phyloP scores from a whole-genome alignment of 2,888 invertebrate species.

The Cosmopolites sordidus region DNA sequence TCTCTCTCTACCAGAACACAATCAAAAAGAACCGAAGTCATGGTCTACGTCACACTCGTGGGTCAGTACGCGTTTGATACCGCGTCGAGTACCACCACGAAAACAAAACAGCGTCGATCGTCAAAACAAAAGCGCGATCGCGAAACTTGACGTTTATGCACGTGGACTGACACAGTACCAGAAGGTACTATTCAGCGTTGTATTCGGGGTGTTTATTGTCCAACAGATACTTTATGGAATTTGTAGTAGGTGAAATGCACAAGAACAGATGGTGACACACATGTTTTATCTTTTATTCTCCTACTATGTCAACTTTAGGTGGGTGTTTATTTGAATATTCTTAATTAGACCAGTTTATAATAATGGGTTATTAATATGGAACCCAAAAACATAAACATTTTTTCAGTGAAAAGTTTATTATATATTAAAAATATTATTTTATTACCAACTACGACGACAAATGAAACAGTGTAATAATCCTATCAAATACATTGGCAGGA shows the following conservation, averaged over 20 bases:
- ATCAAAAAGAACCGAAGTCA: slow-evolving; percentile 4
- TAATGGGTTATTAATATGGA: too few relatives aligned
- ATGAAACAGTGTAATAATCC: too few relatives aligned
- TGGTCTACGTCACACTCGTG: slow-evolving; percentile 10
- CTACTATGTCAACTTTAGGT: not conserved
- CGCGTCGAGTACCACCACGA: slow-evolving; percentile 2
- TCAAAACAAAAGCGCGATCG: slow-evolving; percentile 8
- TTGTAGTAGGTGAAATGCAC: not conserved
- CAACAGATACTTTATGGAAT: not conserved
- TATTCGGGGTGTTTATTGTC: too few relatives aligned
- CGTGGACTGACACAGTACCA: slow-evolving; percentile 10
- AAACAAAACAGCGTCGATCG: not conserved
- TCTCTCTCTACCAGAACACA: not conserved
- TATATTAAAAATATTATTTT: too few relatives aligned
- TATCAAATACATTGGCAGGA: too few relatives aligned
- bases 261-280: not conserved
- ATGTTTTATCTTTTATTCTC: not conserved
- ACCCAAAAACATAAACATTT: too few relatives aligned
- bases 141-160: slow-evolving; percentile 9
- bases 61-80: slow-evolving; percentile 17
- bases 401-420: too few relatives aligned
- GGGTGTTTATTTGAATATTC: not conserved
- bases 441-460: too few relatives aligned
- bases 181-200: not conserved
- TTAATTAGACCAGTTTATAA: not conserved